A percentile compares a stretch with the other conserved stretches of the same genome.
Evolutionary conservation across 1,140 invertebrate species (phyloP).

Genomic region (Drosophila nebulosa): DNA sequence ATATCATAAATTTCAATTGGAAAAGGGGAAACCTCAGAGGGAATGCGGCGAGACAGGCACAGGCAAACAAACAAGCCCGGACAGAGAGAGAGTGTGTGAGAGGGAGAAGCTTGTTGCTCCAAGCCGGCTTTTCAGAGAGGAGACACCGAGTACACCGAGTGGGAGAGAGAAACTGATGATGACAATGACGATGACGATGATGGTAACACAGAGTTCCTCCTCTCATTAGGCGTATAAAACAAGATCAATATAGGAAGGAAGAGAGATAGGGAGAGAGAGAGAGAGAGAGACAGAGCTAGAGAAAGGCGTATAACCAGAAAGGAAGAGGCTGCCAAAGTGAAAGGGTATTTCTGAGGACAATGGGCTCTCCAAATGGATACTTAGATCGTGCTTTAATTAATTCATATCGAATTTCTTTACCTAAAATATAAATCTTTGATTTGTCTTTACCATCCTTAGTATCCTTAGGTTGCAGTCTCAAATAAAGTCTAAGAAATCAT

Average conservation of each 20-base stretch:
- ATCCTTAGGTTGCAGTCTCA: neutral
- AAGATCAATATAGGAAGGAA: conserved; percentile 23
- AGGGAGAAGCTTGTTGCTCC: conserved; percentile 12
- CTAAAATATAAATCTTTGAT: too few species aligned
- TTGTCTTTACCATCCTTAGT: too few species aligned
- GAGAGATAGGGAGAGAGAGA: neutral
- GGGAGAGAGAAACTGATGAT: neutral
- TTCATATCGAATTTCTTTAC: too few species aligned
- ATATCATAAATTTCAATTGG: conserved; percentile 45
- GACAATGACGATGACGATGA: conserved; percentile 15
- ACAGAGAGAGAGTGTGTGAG: neutral
- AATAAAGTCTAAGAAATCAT: neutral
- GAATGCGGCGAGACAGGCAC: conserved; percentile 4
- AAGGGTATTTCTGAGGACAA: conserved; percentile 19
- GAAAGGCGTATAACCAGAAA: neutral
- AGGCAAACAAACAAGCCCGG: neutral
- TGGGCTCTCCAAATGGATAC: neutral
- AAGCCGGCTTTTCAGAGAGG: conserved; percentile 39
- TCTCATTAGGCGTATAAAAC: conserved; percentile 45
- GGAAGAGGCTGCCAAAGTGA: conserved; percentile 4
- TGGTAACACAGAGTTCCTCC: conserved; percentile 47
- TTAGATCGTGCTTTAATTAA: too few species aligned
- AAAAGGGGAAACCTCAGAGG: neutral
- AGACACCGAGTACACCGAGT: conserved; percentile 4
- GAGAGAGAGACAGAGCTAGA: too few species aligned